Evolutionary conservation across 2,113 vertebrate genomes (phyloP).

Genomic region (Heloderma charlesbogerti): DNA sequence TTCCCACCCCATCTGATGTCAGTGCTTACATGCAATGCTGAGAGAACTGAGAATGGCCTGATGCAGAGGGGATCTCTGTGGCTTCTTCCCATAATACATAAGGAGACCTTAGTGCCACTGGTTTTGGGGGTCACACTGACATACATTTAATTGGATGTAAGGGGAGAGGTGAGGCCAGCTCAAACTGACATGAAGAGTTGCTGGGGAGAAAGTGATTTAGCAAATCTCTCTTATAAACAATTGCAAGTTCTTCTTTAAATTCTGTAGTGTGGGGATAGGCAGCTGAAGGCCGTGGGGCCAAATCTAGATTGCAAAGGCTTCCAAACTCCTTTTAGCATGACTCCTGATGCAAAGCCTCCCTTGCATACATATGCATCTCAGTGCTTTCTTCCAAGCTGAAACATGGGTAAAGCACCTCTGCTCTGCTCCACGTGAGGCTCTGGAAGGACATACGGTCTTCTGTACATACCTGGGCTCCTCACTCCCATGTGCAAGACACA

Average conservation of each 20-base stretch:
- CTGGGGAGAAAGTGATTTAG: not conserved
- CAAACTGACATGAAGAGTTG: not conserved
- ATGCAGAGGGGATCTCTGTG: not conserved
- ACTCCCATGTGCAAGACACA: too few relatives aligned
- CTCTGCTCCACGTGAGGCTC: too few relatives aligned
- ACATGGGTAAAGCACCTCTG: not conserved
- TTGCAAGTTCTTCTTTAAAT: slow-evolving; percentile 27
- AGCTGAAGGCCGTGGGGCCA: not conserved
- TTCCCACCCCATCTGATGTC: slow-evolving; percentile 36
- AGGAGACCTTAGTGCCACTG: not conserved
- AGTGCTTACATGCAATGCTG: slow-evolving; percentile 39
- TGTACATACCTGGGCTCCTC: too few relatives aligned
- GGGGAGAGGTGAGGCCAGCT: not conserved
- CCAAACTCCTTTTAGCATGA: not conserved
- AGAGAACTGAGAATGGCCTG: slow-evolving; percentile 15
- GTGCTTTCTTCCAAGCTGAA: not conserved
- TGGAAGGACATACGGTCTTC: not conserved
- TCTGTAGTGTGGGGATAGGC: not conserved
- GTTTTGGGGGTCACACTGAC: not conserved
- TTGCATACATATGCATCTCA: not conserved
- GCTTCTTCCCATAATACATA: not conserved
- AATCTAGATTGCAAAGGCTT: not conserved
- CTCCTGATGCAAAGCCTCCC: not conserved
- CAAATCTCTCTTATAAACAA: not conserved
- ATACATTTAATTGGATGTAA: fast-evolving